phyloP scores from a whole-genome alignment of 2,888 invertebrate genomes.

The Rambutsinella grinnellia region DNA sequence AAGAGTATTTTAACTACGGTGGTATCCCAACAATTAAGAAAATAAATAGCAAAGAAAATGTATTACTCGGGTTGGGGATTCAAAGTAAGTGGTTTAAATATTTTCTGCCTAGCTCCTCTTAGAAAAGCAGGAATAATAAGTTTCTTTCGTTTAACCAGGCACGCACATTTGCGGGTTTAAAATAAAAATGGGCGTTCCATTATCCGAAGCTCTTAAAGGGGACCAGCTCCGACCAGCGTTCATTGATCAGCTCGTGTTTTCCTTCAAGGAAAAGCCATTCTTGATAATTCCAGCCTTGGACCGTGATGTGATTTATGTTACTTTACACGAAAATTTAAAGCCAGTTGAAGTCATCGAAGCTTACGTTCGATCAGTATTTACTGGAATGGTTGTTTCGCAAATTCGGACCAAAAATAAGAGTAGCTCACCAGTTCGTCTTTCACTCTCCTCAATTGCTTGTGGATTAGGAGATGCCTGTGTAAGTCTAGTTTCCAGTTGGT shows the following conservation, averaged over 20 bases:
- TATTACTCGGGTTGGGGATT: slow-evolving; percentile 74
- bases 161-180: slow-evolving; percentile 75
- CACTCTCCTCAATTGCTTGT: slow-evolving; percentile 24
- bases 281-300: slow-evolving; percentile 73
- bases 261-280: slow-evolving; percentile 73
- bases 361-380: slow-evolving; percentile 79
- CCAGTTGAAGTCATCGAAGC: slow-evolving; percentile 76
- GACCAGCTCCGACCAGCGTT: slow-evolving; percentile 59
- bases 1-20: slow-evolving; percentile 77
- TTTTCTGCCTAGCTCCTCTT: background rate
- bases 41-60: slow-evolving; percentile 81
- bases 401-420: slow-evolving; percentile 10
- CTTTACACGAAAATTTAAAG: slow-evolving; percentile 72
- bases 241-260: slow-evolving; percentile 69
- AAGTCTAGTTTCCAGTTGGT: slow-evolving; percentile 2
- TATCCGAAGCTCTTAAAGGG: slow-evolving; percentile 66
- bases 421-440: slow-evolving; percentile 25
- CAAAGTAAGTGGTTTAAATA: slow-evolving; percentile 12
- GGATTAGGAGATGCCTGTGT: slow-evolving; percentile 31
- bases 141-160: slow-evolving; percentile 71
- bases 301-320: slow-evolving; percentile 73
- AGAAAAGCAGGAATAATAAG: background rate
- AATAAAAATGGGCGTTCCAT: slow-evolving; percentile 75
- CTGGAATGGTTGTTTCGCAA: slow-evolving; percentile 66
- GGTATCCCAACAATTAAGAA: slow-evolving; percentile 75